Percentiles rank a stretch among this genome's conserved stretches.
Conservation (phyloP, 2,888 invertebrate species). For the Hirudinaria manillensis region DNA sequence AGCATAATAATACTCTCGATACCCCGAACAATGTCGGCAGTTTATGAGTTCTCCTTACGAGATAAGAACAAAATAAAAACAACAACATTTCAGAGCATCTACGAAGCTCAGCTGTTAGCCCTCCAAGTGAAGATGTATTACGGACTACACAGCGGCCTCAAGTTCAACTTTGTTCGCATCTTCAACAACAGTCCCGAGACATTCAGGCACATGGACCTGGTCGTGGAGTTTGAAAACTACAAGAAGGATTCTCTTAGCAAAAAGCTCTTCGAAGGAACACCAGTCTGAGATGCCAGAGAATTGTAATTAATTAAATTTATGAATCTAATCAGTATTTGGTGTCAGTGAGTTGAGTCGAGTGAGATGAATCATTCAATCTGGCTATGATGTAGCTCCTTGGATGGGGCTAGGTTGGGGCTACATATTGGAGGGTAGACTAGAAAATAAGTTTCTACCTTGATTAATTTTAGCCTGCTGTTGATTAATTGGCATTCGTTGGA, state of each 20-base stretch:
- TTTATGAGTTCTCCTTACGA: too few relatives aligned
- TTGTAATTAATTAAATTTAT: not conserved
- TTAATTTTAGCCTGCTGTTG: too few relatives aligned
- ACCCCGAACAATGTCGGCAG: too few relatives aligned
- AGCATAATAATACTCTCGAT: too few relatives aligned
- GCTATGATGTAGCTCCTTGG: not conserved
- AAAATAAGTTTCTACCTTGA: too few relatives aligned
- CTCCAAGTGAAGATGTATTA: constrained; percentile 42
- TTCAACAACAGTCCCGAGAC: constrained; percentile 40
- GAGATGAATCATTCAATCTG: not conserved
- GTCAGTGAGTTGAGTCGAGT: not conserved
- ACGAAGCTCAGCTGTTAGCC: constrained; percentile 40
- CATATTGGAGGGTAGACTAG: too few relatives aligned
- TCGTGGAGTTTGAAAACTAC: constrained; percentile 41
- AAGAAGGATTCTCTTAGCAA: constrained; percentile 36
- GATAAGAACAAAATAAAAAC: too few relatives aligned
- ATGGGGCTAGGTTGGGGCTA: too few relatives aligned
- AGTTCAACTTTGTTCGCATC: constrained; percentile 40
- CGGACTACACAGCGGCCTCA: constrained; percentile 39
- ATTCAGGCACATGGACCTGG: constrained; percentile 39
- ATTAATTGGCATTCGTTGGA: too few relatives aligned
- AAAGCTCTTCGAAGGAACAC: constrained; percentile 18
- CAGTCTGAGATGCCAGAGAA: constrained; percentile 22
- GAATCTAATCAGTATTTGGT: not conserved
- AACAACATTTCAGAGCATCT: constrained; percentile 36